These are phyloP conservation scores for Phallusia fumigata DNA, from an alignment of 23 tunicate species.

Conservation along the genomic window DNA sequence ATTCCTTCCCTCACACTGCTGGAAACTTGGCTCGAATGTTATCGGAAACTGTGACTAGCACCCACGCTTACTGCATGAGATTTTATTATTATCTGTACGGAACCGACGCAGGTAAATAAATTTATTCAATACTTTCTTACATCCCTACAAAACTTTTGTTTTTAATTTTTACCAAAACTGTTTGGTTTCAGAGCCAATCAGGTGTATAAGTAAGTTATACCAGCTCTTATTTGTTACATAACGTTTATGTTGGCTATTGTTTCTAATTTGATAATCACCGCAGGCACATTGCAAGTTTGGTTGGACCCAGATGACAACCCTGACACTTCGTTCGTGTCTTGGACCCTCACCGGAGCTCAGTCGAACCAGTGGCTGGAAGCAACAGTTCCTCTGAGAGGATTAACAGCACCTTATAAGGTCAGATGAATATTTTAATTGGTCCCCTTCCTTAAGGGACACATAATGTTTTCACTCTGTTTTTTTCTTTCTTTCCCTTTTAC, in stretches of 20 bases:
- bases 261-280: too few relatives aligned
- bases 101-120: constrained; percentile 28
- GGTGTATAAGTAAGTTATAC: too few relatives aligned
- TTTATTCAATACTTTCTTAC: too few relatives aligned
- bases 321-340: constrained; percentile 19
- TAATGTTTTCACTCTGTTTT: too few relatives aligned
- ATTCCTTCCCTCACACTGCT: constrained; percentile 15
- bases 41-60: constrained; percentile 54
- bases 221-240: too few relatives aligned
- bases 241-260: too few relatives aligned
- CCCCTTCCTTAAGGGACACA: too few relatives aligned
- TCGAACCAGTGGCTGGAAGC: constrained; percentile 45
- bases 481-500: too few relatives aligned
- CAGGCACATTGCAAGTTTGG: constrained; percentile 55
- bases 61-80: constrained; percentile 58
- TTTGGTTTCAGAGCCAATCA: too few relatives aligned
- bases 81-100: constrained; percentile 65
- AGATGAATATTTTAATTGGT: too few relatives aligned
- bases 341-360: constrained; percentile 39
- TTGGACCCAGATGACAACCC: constrained; percentile 14
- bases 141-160: too few relatives aligned
- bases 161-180: too few relatives aligned
- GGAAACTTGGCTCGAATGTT: constrained; percentile 41
- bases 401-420: constrained; percentile 63
- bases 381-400: constrained; percentile 40